Evolutionary conservation across 2,797 vertebrate genomes (phyloP), one percentile per base, ranked within the genome.

Genomic region (Brachyrhaphis roseni): DNA sequence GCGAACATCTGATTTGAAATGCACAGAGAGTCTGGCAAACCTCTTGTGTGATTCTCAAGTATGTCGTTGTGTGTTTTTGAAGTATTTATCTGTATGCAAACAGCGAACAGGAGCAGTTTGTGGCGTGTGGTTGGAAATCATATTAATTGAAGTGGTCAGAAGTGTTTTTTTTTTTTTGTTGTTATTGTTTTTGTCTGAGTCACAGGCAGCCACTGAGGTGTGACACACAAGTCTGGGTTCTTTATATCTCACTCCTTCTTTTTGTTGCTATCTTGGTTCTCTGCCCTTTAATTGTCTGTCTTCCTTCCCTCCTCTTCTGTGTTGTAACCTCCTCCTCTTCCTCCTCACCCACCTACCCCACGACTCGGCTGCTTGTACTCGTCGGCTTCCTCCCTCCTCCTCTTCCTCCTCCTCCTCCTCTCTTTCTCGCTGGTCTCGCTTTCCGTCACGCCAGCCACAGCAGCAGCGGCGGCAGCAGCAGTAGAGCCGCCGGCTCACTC

Each of bases 251-350:
- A 51, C 80, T 71, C 82, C 75, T 75, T 87, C 75, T 82, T 64
- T 83, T 46, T 85, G 83, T 76, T 78, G 86, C 84, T 89, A 79
- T 93, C 73, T 91, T 84, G 79, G 81, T 87, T 89, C 77, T 87
- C 43, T 75, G 73, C 79, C 82, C 81, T 86, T 88, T 92, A 89
- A 91, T 92, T 90, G 91, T 89, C 87, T 86, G 76, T 82, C 91
- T 94, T 93, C 91, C 93, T 91, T 91, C 90, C 88, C 90, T 86
- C 91, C 79, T 89, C 86, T 89, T 89, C 82, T 89, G 79, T 86
- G 85, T 83, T 85, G 81, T 84, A 82, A 78, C 76, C 64, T 81
- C 84, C 84, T 78, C 87, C 85, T 74, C 80, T 82, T 79, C 75
- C 75, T 68, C 36, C 20, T 68, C 36, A 68, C 64, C 64, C 76